These are phyloP conservation scores for Montipora capricornis DNA, from an alignment of 64 coral and sea anemone genomes.

Conservation along the genomic window DNA sequence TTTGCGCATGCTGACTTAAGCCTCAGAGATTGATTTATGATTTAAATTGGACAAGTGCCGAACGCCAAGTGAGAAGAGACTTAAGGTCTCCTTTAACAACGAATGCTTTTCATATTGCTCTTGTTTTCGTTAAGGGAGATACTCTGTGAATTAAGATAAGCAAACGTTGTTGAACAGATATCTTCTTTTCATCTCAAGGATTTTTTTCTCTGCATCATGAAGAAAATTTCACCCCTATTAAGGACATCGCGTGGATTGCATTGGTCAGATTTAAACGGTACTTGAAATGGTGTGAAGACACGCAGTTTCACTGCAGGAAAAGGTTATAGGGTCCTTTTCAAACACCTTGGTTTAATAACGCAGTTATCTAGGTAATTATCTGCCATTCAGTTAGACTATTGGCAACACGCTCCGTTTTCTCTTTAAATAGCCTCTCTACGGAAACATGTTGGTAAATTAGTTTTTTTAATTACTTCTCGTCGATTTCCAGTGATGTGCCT, in stretches of 20 bases:
- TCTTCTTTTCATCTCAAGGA: no score
- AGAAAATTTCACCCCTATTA: background rate
- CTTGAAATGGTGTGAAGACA: slow-evolving; percentile 11
- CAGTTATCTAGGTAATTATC: slow-evolving; percentile 37
- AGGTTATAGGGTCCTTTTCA: slow-evolving; percentile 3
- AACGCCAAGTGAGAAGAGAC: background rate
- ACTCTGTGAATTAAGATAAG: slow-evolving; percentile 10
- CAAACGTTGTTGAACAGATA: background rate
- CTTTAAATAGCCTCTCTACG: background rate
- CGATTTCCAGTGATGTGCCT: background rate
- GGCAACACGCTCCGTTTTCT: background rate
- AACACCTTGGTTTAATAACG: background rate
- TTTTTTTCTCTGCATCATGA: background rate
- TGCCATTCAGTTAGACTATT: background rate
- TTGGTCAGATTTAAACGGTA: background rate
- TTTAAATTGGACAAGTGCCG: slow-evolving; percentile 20
- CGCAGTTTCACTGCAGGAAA: background rate
- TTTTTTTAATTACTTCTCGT: background rate
- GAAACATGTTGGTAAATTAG: slow-evolving; percentile 7
- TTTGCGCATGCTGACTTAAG: background rate
- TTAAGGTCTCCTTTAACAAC: background rate
- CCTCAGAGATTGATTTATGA: slow-evolving; percentile 41
- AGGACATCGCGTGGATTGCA: background rate
- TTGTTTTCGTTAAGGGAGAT: background rate
- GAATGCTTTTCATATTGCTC: slow-evolving; percentile 20